Base-by-base conservation (phyloP, 2,113 vertebrate genomes). In the Pygoscelis adeliae region DNA sequence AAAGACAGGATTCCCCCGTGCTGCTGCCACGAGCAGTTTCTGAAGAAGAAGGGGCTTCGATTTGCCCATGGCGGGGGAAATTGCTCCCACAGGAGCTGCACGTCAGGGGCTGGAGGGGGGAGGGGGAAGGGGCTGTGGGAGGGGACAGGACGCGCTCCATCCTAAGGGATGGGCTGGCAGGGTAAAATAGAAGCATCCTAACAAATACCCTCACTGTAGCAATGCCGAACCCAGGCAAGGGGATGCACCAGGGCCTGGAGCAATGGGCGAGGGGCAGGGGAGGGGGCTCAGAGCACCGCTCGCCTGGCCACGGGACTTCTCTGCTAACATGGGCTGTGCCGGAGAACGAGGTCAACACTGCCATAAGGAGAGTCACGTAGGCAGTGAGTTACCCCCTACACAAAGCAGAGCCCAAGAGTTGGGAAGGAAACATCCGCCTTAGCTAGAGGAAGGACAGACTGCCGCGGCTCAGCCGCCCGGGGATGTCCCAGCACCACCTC, bases 161-260 rank as follows among this genome's bases (percentile, higher is more conserved):
- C 63, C 67, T 36, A 74, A 67, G 46, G 65, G 77, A 56, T 30
- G 61, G 59, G 49, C 34, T 44, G 59, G 66, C 27, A 46, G 46
- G 74, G 81, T 77, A 30, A 96, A 93, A 73, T 32, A 94, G 93
- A 74, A 95, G 56, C 50, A 67, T 66, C 76, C 74, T 77, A 61
- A 73, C 38, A 90, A 89, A 81, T 8, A 49, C 14, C 9, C 55
- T 86, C 32, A 80, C 96, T 82, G 90, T 96, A 96, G 97, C 98
- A 98, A 98, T 94, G 70, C 77, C 94, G 94, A 90, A 78, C 78
- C 90, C 96, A 65, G 94, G 87, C 22, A n/a, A 93, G 79, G 76
- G 61, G 44, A 56, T 30, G 20, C 9, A 58, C 44, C 55, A 52
- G 50, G 8, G 38, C 46, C 30, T 13, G 25, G 52, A 66, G 36